These are phyloP conservation scores for Galerucella pusilla DNA, from an alignment of 2,888 invertebrate species.

Conservation along the genomic window DNA sequence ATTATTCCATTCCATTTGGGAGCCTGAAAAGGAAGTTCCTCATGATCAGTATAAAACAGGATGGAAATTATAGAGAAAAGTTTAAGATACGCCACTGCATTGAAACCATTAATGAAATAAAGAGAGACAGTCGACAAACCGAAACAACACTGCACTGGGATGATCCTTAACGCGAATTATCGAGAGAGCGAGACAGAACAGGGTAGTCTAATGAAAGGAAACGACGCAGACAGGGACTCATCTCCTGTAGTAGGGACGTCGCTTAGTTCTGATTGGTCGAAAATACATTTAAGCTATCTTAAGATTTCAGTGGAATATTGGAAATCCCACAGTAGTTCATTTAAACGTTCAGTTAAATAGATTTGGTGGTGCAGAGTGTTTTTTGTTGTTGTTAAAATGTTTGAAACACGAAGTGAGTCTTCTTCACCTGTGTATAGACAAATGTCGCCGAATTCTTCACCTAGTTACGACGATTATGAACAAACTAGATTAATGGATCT, in stretches of 20 bases:
- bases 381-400: slow-evolving; percentile 52
- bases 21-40: no score
- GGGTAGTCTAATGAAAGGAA: slow-evolving; percentile 25
- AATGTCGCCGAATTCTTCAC: slow-evolving; percentile 52
- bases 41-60: no score
- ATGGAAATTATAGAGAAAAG: no score
- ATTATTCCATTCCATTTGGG: no score
- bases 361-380: slow-evolving; percentile 33
- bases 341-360: slow-evolving; percentile 36
- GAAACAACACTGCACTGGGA: slow-evolving; percentile 42
- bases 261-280: slow-evolving; percentile 47
- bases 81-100: slow-evolving; percentile 8
- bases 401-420: slow-evolving; percentile 59
- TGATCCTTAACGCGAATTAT: slow-evolving; percentile 41
- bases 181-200: slow-evolving; percentile 42
- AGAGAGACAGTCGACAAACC: slow-evolving; percentile 38
- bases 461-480: slow-evolving; percentile 58
- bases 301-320: slow-evolving; percentile 51
- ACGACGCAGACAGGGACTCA: slow-evolving; percentile 44
- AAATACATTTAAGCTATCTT: slow-evolving; percentile 49
- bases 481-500: slow-evolving; percentile 62
- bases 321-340: slow-evolving; percentile 47
- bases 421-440: slow-evolving; percentile 59
- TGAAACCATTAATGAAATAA: slow-evolving; percentile 47
- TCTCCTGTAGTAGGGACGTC: slow-evolving; percentile 52